These are phyloP conservation scores for Vombatus ursinus DNA, from an alignment of 2,113 vertebrate genomes.

Conservation along the genomic window DNA sequence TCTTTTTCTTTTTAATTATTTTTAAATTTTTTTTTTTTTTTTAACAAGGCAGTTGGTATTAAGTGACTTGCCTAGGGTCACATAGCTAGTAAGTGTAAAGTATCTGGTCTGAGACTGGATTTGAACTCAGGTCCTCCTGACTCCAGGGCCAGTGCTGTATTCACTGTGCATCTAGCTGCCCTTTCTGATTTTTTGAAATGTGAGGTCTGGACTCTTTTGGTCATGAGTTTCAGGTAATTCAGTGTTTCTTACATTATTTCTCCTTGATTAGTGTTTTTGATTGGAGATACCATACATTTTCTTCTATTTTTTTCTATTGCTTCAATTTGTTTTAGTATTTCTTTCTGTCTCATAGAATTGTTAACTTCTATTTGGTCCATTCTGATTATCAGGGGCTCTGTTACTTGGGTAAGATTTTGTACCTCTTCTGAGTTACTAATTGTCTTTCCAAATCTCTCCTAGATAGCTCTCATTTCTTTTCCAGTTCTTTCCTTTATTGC, in stretches of 20 bases:
- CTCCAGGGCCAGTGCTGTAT: too few species aligned
- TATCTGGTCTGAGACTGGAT: too few species aligned
- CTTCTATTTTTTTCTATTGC: neutral
- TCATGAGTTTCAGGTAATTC: neutral
- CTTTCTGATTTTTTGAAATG: neutral
- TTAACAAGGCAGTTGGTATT: too few species aligned
- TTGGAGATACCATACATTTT: neutral
- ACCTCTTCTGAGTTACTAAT: neutral
- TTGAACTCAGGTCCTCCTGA: too few species aligned
- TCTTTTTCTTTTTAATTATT: neutral
- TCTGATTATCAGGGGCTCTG: neutral
- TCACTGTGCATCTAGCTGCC: too few species aligned
- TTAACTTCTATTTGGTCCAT: neutral
- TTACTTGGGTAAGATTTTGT: neutral
- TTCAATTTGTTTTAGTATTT: neutral
- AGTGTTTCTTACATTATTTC: neutral
- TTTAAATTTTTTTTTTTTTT: neutral
- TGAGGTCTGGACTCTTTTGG: neutral
- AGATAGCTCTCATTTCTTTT: neutral
- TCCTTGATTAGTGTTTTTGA: neutral
- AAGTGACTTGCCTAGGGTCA: too few species aligned
- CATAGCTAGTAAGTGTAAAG: too few species aligned
- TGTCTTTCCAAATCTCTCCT: neutral
- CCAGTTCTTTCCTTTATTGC: neutral
- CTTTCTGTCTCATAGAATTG: neutral